Percentiles rank a stretch among this genome's conserved stretches.
These are phyloP conservation scores for Pterostichus madidus DNA, from an alignment of 2,888 invertebrate species.

Conservation along the genomic window DNA sequence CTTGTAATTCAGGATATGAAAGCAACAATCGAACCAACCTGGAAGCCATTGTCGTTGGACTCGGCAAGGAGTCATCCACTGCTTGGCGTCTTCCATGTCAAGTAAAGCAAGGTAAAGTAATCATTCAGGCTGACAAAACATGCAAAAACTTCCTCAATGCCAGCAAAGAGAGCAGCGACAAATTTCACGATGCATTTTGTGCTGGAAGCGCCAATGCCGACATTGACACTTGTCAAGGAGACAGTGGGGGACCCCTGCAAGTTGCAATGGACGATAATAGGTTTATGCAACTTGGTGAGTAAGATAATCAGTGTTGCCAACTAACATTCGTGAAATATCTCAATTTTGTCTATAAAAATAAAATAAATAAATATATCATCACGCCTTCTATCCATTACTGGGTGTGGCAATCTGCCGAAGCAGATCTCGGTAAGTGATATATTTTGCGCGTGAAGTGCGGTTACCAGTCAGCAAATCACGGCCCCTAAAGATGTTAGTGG, in stretches of 20 bases:
- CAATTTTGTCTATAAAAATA: no score
- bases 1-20: constrained; percentile 36
- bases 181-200: constrained; percentile 77
- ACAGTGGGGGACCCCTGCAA: constrained; percentile 83
- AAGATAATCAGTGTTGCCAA: background rate
- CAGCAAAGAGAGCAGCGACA: constrained; percentile 71
- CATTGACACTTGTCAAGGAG: constrained; percentile 84
- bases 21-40: constrained; percentile 32
- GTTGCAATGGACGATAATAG: constrained; percentile 80
- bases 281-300: constrained; percentile 78
- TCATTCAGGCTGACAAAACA: constrained; percentile 72
- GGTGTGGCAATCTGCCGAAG: no score
- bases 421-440: no score
- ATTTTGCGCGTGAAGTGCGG: no score
- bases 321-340: no score
- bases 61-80: constrained; percentile 44
- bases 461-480: no score
- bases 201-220: constrained; percentile 80
- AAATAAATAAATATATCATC: no score
- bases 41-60: constrained; percentile 34
- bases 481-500: no score
- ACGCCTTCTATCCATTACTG: no score
- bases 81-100: constrained; percentile 73
- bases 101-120: constrained; percentile 74
- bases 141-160: constrained; percentile 73